Conservation (phyloP, 2,888 invertebrate genomes). For the Metalampra italica region DNA sequence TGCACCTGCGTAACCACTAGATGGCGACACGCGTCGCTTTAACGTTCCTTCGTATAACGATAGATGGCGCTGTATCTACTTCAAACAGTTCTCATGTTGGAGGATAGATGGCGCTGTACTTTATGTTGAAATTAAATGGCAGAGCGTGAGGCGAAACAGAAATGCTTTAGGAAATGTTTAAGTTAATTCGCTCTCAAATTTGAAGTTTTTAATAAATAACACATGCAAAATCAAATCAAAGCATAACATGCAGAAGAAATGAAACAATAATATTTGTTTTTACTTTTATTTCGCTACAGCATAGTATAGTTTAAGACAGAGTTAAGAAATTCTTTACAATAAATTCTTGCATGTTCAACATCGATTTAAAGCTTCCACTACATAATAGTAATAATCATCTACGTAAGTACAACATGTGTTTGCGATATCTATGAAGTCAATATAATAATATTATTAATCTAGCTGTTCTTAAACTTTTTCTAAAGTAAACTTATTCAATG, state of each 20-base stretch:
- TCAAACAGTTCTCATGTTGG: slow-evolving; percentile 1
- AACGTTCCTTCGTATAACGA: slow-evolving; percentile 33
- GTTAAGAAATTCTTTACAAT: slow-evolving; percentile 58
- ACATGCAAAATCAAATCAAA: background rate
- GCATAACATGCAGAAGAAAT: slow-evolving; percentile 28
- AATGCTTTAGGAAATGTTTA: too few relatives aligned
- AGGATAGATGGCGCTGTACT: background rate
- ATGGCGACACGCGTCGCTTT: slow-evolving; percentile 72
- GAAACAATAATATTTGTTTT: slow-evolving; percentile 53
- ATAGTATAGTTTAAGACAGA: slow-evolving; percentile 50
- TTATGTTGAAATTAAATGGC: too few relatives aligned
- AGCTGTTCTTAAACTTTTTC: too few relatives aligned
- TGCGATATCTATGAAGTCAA: background rate
- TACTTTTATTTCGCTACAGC: slow-evolving; percentile 69
- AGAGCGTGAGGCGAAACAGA: too few relatives aligned
- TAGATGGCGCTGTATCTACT: slow-evolving; percentile 38
- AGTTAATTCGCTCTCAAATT: too few relatives aligned
- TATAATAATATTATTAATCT: background rate
- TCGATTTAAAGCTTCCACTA: slow-evolving; percentile 60
- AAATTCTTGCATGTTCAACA: slow-evolving; percentile 53
- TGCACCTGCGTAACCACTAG: slow-evolving; percentile 94
- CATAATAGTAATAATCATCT: slow-evolving; percentile 43
- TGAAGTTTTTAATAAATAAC: background rate
- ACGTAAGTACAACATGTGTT: slow-evolving; percentile 37
- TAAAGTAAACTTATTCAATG: background rate